Evolutionary conservation across 2,797 vertebrate genomes (phyloP), one percentile per base, ranked within the genome.

Genomic region (Periophthalmus magnuspinnatus): DNA sequence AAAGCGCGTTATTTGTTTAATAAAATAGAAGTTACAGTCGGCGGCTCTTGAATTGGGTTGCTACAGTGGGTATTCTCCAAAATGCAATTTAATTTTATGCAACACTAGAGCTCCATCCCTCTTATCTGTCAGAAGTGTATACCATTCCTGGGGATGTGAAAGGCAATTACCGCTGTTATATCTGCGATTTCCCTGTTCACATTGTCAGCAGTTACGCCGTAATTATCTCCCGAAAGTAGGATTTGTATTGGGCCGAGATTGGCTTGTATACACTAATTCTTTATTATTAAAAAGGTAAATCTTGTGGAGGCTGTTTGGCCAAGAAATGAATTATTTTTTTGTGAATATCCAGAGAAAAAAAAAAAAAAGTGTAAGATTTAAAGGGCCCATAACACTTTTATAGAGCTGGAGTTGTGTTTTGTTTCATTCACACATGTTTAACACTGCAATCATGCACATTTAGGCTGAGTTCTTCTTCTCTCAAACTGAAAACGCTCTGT

Each of bases 1-100:
- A 70, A 66, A 67, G 72, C 68, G 67, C 72, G 70, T 48, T 54
- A 41, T 73, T 73, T 72, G 70, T 52, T 67, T 62, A 71, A 74
- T 54, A 65, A 68, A 81, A 77, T 28, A 52, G 57, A 50, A 69
- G 78, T 70, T 62, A 34, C 65, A 66, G 32, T 66, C 6, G 34
- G 56, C 22, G 55, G 28, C 17, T 14, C 3, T 36, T 54, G 63
- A 52, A 57, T 71, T 2, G 48, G 59, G 62, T 52, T 50, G 28
- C 22, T 70, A 56, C 2, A 19, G 2, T 38, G 17, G 50, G n/a
- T 70, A 71, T 72, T 75, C 68, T 58, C 55, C 62, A 66, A 60
- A n/a, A 75, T 62, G 64, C 33, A 65, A 77, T 75, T 71, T 2
- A 6, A 22, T 33, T 70, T 76, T 76, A 59, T 58, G 34, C 64